Evolutionary conservation across 2,113 vertebrate genomes (phyloP).

Genomic region (Camelus dromedarius): DNA sequence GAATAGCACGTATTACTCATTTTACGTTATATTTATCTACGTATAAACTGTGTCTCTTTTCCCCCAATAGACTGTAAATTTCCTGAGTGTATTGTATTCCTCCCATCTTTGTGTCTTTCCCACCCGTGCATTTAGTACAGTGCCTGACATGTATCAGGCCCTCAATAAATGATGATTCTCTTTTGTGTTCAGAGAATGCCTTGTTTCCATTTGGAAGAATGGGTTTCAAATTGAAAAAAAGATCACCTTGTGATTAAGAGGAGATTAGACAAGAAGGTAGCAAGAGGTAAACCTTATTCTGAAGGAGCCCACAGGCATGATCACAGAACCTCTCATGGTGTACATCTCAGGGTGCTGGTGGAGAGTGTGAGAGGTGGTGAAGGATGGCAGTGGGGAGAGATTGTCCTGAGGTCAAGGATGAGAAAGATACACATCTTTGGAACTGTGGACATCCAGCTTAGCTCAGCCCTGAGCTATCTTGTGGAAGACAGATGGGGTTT

Average conservation of each 20-base stretch:
- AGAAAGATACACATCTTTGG: background rate
- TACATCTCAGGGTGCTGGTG: background rate
- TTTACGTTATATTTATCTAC: background rate
- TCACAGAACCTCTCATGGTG: background rate
- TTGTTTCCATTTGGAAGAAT: background rate
- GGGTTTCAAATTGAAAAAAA: slow-evolving; percentile 9
- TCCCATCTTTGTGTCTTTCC: background rate
- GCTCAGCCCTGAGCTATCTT: background rate
- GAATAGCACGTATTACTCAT: background rate
- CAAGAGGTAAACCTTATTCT: slow-evolving; percentile 30
- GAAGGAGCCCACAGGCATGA: background rate
- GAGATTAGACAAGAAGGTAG: background rate
- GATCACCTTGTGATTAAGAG: background rate
- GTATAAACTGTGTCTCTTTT: background rate
- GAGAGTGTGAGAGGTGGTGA: background rate
- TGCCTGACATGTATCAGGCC: background rate
- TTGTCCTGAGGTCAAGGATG: background rate
- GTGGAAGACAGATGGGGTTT: background rate
- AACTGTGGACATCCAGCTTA: background rate
- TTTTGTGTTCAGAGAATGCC: background rate
- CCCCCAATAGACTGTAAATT: background rate
- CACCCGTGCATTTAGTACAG: background rate
- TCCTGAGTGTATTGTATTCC: background rate
- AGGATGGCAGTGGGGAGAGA: background rate
- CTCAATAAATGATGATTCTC: background rate